These are phyloP conservation scores for Cuculus canorus DNA, from an alignment of 2,797 vertebrate species.

Conservation along the genomic window DNA sequence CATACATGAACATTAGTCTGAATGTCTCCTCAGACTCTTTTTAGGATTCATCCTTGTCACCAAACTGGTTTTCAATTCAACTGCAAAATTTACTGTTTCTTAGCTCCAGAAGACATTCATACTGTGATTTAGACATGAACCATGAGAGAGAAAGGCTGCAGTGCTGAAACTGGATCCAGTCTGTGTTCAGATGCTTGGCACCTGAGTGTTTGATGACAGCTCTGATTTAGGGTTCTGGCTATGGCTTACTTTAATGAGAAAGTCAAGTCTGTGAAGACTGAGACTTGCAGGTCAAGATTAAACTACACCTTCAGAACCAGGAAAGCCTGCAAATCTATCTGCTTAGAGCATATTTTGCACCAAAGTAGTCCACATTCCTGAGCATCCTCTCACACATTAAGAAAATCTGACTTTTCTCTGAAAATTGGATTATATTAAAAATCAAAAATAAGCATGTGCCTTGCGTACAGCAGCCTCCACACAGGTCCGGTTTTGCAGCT, in stretches of 20 bases:
- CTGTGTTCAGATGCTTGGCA: not conserved
- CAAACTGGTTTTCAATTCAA: not conserved
- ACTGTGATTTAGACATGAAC: not conserved
- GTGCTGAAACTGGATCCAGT: not conserved
- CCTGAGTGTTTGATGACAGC: rapidly evolving
- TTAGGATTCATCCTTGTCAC: not conserved
- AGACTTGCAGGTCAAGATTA: not conserved
- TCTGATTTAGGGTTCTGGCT: not conserved
- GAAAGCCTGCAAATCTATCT: not conserved
- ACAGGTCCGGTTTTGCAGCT: not conserved
- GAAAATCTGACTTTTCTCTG: not conserved
- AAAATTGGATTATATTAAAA: not conserved
- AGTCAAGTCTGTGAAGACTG: not conserved
- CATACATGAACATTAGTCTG: not conserved
- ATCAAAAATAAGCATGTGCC: not conserved
- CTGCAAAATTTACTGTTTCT: not conserved
- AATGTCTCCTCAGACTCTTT: not conserved
- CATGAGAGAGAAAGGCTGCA: not conserved
- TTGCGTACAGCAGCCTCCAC: not conserved
- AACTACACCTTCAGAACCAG: not conserved
- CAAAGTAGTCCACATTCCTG: not conserved
- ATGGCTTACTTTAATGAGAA: not conserved
- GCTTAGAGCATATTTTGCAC: not conserved
- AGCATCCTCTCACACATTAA: not conserved
- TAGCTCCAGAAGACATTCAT: not conserved